Evolutionary conservation across 1,140 invertebrate species (phyloP).

Genomic region (Wasmannia auropunctata): DNA sequence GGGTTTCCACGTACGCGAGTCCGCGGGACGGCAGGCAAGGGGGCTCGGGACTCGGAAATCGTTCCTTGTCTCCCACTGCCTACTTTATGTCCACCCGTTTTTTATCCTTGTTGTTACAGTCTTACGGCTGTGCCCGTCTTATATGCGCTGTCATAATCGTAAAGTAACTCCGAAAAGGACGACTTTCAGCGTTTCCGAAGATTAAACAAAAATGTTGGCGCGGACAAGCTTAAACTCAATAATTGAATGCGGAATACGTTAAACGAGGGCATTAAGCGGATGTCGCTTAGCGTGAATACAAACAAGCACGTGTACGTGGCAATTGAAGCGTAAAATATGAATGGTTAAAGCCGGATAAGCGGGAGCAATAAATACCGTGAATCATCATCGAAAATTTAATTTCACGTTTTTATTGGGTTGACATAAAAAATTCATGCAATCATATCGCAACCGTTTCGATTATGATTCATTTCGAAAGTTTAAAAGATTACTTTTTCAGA

Average conservation of each 20-base stretch:
- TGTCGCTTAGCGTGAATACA: slow-evolving; percentile 37
- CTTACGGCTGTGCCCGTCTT: slow-evolving; percentile 64
- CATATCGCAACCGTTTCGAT: too few species aligned
- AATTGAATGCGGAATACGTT: slow-evolving; percentile 68
- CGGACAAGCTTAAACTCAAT: slow-evolving; percentile 44
- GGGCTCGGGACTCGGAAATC: slow-evolving; percentile 43
- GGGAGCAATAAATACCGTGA: neutral
- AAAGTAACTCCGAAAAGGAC: slow-evolving; percentile 62
- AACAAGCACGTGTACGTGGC: slow-evolving; percentile 13
- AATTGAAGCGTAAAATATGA: slow-evolving; percentile 45
- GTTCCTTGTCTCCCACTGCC: slow-evolving; percentile 63
- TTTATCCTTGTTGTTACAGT: slow-evolving; percentile 73
- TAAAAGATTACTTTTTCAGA: neutral
- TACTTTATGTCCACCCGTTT: slow-evolving; percentile 68
- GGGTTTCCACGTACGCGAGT: slow-evolving; percentile 79
- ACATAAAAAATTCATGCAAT: neutral
- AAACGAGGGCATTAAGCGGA: slow-evolving; percentile 46
- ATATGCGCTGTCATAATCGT: slow-evolving; percentile 66
- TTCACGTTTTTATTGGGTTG: neutral
- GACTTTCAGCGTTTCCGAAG: slow-evolving; percentile 59
- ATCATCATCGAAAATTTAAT: slow-evolving; percentile 30
- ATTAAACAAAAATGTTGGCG: slow-evolving; percentile 51
- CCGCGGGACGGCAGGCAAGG: slow-evolving; percentile 59
- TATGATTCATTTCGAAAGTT: neutral
- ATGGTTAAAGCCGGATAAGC: neutral